Percentiles rank a stretch among this genome's conserved stretches.
These are phyloP conservation scores for Sinelater perroti DNA, from an alignment of 2,888 invertebrate genomes.

Conservation along the genomic window DNA sequence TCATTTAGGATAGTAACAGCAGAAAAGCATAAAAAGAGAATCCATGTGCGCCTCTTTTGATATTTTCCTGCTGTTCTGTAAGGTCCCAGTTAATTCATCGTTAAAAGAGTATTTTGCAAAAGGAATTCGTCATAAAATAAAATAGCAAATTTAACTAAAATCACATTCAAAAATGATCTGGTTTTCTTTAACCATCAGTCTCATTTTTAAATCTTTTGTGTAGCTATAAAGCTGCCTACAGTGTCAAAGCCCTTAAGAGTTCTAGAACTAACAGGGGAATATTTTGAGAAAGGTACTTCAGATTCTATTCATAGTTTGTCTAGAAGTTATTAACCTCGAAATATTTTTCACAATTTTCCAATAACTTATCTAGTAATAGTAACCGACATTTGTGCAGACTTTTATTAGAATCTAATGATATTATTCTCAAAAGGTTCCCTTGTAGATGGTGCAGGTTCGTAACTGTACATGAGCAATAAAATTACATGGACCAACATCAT, in stretches of 20 bases:
- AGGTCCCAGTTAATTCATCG: slow-evolving; percentile 24
- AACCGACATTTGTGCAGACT: too few relatives aligned
- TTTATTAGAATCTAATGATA: too few relatives aligned
- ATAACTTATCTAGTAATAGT: too few relatives aligned
- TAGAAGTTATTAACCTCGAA: too few relatives aligned
- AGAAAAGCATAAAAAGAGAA: slow-evolving; percentile 12
- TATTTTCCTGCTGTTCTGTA: slow-evolving; percentile 15
- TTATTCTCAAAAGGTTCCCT: too few relatives aligned
- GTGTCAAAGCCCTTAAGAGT: slow-evolving; percentile 23
- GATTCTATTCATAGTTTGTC: too few relatives aligned
- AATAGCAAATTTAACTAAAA: slow-evolving; percentile 33
- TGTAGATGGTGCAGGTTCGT: background rate
- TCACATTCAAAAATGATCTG: slow-evolving; percentile 38
- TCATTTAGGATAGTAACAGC: slow-evolving; percentile 12
- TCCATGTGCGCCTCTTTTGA: slow-evolving; percentile 8
- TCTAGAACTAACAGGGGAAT: too few relatives aligned
- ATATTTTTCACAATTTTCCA: too few relatives aligned
- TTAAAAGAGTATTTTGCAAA: slow-evolving; percentile 33
- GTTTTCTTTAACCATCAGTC: slow-evolving; percentile 40
- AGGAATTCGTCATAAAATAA: slow-evolving; percentile 38
- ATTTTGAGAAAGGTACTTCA: too few relatives aligned
- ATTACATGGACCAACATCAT: background rate
- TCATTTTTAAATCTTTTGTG: slow-evolving; percentile 39
- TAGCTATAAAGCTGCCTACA: slow-evolving; percentile 34
- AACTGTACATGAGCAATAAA: slow-evolving; percentile 7